Percentiles rank a stretch among this genome's conserved stretches.
These are phyloP conservation scores for Enteromius unitaeniatus DNA, from an alignment of 2,797 vertebrate species.

Conservation along the genomic window DNA sequence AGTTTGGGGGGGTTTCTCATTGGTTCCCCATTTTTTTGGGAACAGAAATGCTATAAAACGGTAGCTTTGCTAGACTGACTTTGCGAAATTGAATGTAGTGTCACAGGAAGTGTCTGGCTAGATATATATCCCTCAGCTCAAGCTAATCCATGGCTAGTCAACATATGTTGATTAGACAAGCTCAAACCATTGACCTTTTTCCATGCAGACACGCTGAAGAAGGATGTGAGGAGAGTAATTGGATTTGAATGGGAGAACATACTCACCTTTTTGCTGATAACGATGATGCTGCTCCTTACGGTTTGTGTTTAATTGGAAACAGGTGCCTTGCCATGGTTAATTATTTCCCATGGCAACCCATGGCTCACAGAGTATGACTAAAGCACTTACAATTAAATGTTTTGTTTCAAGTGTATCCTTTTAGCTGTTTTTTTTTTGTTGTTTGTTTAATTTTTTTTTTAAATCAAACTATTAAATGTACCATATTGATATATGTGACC, in stretches of 20 bases:
- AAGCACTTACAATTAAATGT: not conserved
- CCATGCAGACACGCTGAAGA: not conserved
- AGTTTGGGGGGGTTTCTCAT: too few species aligned
- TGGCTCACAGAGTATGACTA: not conserved
- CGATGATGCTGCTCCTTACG: not conserved
- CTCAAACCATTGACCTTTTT: slow-evolving; percentile 23
- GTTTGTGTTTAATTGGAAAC: slow-evolving; percentile 17
- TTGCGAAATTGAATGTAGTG: too few species aligned
- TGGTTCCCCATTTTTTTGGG: too few species aligned
- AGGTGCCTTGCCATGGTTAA: slow-evolving; percentile 8
- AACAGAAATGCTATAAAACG: too few species aligned
- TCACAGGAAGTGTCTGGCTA: too few species aligned
- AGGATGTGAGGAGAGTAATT: not conserved
- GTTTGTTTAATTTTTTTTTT: not conserved
- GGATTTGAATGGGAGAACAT: not conserved
- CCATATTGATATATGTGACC: not conserved
- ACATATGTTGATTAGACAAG: slow-evolving; percentile 10
- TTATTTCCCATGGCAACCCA: slow-evolving; percentile 21
- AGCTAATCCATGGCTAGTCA: not conserved
- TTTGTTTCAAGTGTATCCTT: not conserved
- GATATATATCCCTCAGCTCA: not conserved
- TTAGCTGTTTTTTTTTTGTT: not conserved
- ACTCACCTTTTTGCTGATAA: not conserved
- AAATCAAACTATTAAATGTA: not conserved
- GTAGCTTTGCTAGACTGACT: too few species aligned